Evolutionary conservation across 2,888 invertebrate species (phyloP), one percentile per base, ranked within the genome.

Genomic region (Dynastes maya): DNA sequence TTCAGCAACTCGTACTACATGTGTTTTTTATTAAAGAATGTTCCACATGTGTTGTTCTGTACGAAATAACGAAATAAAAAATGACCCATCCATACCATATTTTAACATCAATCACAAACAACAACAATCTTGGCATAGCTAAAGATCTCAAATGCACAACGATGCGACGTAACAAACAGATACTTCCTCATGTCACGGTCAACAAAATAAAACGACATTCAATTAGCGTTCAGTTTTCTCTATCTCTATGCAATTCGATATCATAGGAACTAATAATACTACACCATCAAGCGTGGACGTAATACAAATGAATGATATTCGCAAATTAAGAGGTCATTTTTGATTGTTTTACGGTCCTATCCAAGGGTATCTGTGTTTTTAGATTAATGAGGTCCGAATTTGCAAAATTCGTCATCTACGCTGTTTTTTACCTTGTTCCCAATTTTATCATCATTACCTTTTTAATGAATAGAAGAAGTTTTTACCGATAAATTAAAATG

Each of bases 311-410:
- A 58, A 58, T 58, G 22, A 58, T 58, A 16, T 58, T 58, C 55
- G 22, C 55, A 22, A 58, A 58, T 58, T 58, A 58, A 58, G 55
- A 58, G 55, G 55, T 58, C 55, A 22, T 58, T 58, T 58, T 58
- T 58, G 22, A 58, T 58, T 58, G 55, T 58, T 58, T 58, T 58
- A 58, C 55, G 16, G n/a, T 53, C 55, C 55, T 58, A 58, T 58
- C 55, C 55, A 58, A 58, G 55, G 55, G 55, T 58, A 58, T 58
- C 16, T n/a, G 5, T 1, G 22, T 45, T 11, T 37, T 27, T 27
- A 22, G 22, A 22, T 22, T 58, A 58, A 58, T 22, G 55, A 58
- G 8, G 22, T 22, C 22, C 55, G 22, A 22, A 6, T 16, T 58
- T 16, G 55, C 55, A 8, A 58, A 58, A 58, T 58, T 58, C 22